Base-by-base conservation (phyloP, 2,113 vertebrate species). In the Drymodes brunneopygia region DNA sequence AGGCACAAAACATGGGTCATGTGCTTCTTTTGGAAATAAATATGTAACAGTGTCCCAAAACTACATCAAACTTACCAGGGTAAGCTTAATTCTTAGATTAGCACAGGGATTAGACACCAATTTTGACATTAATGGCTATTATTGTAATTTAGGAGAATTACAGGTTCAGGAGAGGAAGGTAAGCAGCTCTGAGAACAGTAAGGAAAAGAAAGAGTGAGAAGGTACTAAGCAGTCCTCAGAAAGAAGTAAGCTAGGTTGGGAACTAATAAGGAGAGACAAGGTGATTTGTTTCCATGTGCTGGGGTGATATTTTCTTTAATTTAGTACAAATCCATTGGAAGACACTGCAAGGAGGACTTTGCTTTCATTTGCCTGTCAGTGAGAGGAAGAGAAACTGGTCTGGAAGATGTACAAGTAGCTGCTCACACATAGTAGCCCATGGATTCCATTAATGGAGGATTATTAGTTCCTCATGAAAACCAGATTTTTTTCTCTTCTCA, bases 61-160 rank as follows among this genome's bases (percentile, higher is more conserved):
- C 1, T 0, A 33, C 33, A 33, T 38, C 9, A 11, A 5, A n/a
- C 44, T 70, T 25, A 54, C 6, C n/a, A n/a, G n/a, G n/a, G n/a
- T n/a, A n/a, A n/a, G 38, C 33, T 61, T 58, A 57, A 14, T 67
- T 58, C 36, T 73, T 86, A 50, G 33, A 45, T 66, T 62, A 72
- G 38, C 7, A 2, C 3, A 25, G 33, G 10, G 6, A 50, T 61
- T 75, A 54, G n/a, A 44, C 56, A 10, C 11, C 6, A 40, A 15
- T 79, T 85, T 66, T 72, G n/a, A 48, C 0, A 2, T 31, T 57
- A 86, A 81, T 25, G 13, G 12, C 12, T 62, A 3, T 42, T 84
- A 40, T 10, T 62, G 21, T 7, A 40, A 14, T 18, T 80, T 69
- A 45, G 36, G n/a, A 58, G 40, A 75, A 48, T 25, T 61, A 47